These are phyloP conservation scores for Rhodeus uyekii DNA, from an alignment of 2,797 vertebrate species.

Conservation along the genomic window DNA sequence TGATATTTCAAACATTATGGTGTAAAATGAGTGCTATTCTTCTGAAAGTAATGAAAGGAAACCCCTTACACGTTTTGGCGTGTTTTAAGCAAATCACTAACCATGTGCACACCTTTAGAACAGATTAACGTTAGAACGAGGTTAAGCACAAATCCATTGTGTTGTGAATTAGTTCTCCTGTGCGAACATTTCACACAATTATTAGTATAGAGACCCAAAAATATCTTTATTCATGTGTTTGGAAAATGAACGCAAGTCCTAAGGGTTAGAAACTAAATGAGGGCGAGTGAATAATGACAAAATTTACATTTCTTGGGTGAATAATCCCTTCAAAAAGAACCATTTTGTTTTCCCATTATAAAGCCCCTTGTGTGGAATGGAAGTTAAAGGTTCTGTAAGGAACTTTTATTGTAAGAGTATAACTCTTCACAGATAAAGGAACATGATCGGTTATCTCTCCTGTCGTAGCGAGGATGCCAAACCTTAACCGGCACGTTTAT, in stretches of 20 bases:
- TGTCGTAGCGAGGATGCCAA: not conserved
- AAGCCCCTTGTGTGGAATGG: not conserved
- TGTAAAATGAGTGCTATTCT: not conserved
- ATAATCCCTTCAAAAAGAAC: no score
- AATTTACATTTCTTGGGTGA: no score
- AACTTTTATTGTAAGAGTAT: not conserved
- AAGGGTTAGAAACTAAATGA: not conserved
- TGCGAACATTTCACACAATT: not conserved
- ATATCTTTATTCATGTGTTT: not conserved
- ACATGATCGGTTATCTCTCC: not conserved
- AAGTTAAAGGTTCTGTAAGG: no score
- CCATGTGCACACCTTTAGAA: not conserved
- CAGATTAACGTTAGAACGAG: not conserved
- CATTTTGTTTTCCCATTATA: no score
- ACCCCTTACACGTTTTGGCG: not conserved
- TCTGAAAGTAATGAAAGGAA: not conserved
- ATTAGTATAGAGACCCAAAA: not conserved
- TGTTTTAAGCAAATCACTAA: not conserved
- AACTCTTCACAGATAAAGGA: not conserved
- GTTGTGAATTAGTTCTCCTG: not conserved
- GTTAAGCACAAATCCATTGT: not conserved
- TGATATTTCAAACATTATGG: not conserved
- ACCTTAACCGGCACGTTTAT: not conserved
- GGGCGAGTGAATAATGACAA: not conserved
- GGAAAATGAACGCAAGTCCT: not conserved